Percentiles rank a stretch among this genome's conserved stretches.
Conservation (phyloP, 2,113 vertebrate genomes). For the Macquaria ambigua region DNA sequence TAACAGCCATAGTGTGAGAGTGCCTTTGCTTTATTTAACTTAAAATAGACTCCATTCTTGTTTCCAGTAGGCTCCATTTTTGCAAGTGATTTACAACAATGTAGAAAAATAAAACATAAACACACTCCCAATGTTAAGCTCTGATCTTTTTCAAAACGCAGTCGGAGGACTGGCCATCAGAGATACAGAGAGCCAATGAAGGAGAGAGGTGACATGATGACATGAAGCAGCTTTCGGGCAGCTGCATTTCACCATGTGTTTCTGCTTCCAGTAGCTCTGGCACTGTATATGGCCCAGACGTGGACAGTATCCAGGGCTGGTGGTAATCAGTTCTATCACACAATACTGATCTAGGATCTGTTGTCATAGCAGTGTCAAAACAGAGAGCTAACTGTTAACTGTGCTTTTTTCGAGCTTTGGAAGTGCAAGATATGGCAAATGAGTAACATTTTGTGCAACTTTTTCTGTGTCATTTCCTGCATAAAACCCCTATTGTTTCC, state of each 20-base stretch:
- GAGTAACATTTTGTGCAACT: too few species aligned
- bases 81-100: conserved; percentile 15
- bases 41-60: neutral
- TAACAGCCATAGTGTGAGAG: neutral
- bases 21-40: neutral
- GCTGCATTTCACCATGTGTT: conserved; percentile 43
- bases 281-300: conserved; percentile 7
- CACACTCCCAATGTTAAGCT: neutral
- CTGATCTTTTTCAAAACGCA: conserved; percentile 6
- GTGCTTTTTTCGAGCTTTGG: too few species aligned
- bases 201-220: conserved; percentile 42
- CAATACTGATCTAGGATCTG: conserved; percentile 23
- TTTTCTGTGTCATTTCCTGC: neutral
- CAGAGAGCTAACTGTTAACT: neutral
- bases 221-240: conserved; percentile 42
- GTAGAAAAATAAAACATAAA: conserved; percentile 1
- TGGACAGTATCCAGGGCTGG: conserved; percentile 24
- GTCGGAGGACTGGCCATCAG: neutral
- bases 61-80: neutral
- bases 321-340: conserved; percentile 40
- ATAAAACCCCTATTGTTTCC: too few species aligned
- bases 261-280: conserved; percentile 50
- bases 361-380: conserved; percentile 2
- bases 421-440: neutral
- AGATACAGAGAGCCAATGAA: conserved; percentile 12